Evolutionary conservation across 1,140 invertebrate genomes (phyloP).

Genomic region (Drosophila erecta): DNA sequence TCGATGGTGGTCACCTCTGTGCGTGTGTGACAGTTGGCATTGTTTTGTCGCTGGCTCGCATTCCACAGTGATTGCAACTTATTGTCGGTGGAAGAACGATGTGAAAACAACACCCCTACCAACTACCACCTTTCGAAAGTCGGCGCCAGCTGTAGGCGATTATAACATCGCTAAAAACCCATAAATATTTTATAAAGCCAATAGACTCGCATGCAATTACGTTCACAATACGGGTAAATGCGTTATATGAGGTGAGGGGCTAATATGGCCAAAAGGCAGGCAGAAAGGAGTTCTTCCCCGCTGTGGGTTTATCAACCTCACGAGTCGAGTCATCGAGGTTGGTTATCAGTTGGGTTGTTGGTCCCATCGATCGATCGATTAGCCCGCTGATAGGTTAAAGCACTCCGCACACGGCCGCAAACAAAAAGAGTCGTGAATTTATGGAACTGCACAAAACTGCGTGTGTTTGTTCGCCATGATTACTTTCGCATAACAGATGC

Average conservation of each 20-base stretch:
- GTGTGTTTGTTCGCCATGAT: constrained; percentile 41
- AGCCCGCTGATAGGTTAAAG: constrained; percentile 67
- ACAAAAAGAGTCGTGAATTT: constrained; percentile 34
- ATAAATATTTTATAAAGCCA: constrained; percentile 76
- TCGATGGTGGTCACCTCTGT: constrained; percentile 26
- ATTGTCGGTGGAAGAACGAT: constrained; percentile 17
- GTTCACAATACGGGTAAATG: constrained; percentile 52
- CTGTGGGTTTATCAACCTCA: constrained; percentile 74
- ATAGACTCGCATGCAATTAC: constrained; percentile 73
- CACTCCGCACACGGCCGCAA: constrained; percentile 37
- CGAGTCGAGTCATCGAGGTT: constrained; percentile 33
- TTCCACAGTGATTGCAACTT: constrained; percentile 47
- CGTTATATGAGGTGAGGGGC: not conserved
- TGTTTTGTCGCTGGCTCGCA: constrained; percentile 38
- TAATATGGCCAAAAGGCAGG: constrained; percentile 8
- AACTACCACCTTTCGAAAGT: constrained; percentile 3
- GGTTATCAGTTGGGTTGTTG: constrained; percentile 55
- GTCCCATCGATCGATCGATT: constrained; percentile 76
- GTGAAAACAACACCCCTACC: not conserved
- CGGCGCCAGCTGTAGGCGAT: constrained; percentile 32
- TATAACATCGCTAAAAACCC: constrained; percentile 57
- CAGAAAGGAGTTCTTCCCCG: not conserved
- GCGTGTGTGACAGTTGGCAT: constrained; percentile 33
- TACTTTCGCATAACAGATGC: constrained; percentile 41
- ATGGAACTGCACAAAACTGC: constrained; percentile 1